A percentile compares a stretch with the other conserved stretches of the same genome.
Conservation (phyloP, 2,888 invertebrate genomes). For the Lathronympha strigana region DNA sequence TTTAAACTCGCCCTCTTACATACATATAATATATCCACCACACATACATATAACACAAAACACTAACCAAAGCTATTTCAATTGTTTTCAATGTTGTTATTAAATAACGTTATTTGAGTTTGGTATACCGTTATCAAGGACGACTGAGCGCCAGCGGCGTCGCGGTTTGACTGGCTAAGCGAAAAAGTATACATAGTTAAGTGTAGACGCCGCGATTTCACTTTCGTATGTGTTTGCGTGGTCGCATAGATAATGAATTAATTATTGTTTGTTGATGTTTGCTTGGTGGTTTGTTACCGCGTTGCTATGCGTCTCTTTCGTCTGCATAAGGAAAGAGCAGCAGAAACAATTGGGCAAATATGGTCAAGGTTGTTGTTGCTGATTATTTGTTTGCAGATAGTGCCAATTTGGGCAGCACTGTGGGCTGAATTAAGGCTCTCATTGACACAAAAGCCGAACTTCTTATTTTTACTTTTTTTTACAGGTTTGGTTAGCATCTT, state of each 20-base stretch:
- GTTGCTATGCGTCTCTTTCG: no score
- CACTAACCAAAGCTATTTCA: not conserved
- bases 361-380: no score
- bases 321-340: no score
- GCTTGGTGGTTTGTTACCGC: no score
- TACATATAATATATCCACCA: conserved; percentile 13
- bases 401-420: no score
- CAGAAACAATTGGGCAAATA: no score
- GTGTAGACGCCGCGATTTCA: conserved; percentile 2
- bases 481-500: no score
- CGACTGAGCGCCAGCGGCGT: not conserved
- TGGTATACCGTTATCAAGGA: not conserved
- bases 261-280: no score
- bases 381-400: no score
- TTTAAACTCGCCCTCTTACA: not conserved
- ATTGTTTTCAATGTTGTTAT: not conserved
- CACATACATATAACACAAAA: not conserved
- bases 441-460: no score
- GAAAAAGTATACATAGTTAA: not conserved
- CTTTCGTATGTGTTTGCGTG: not conserved
- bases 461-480: no score
- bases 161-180: conserved; percentile 14
- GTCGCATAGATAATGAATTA: not conserved
- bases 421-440: no score
- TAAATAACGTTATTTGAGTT: not conserved